Evolutionary conservation across 1,140 invertebrate species (phyloP), one percentile per base, ranked within the genome.

Genomic region (Aphidius ervi): DNA sequence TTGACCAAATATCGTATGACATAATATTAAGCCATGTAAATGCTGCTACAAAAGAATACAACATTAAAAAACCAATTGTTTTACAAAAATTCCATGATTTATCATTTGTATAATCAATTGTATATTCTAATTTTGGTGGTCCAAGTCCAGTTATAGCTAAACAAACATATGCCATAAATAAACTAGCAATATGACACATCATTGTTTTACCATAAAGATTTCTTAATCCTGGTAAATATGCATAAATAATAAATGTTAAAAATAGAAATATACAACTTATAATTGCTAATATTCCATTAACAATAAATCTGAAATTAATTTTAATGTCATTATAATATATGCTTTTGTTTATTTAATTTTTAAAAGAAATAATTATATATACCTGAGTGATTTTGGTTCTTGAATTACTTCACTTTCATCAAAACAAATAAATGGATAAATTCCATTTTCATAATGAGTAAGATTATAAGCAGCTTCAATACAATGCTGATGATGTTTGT

Each of bases 11-110:
- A 69, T 88, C 86, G 65, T 86, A 83, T 57, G 87, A 85, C 81
- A 89, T 87, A 43, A 87, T 81, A 68, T 85, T 86, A 68, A 90
- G 83, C 89, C 89, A 91, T 46, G 84, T 84, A 67, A 90, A 90
- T 10, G 87, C 78, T 1, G 85, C 81, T 46, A 89, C 71, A 66
- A 79, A 78, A 6, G 69, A 68, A 48, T 80, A 82, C 5, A 82
- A 67, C 59, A 74, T 71, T 6, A 67, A 45, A 55, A 49, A 64
- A 76, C 75, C 77, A 58, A 76, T 23, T 53, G 47, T 57, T 57
- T 63, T 64, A 49, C 76, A 79, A 43, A 65, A 31, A 7, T 4
- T 7, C n/a, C 5, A 42, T 46, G 6, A 43, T 48, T 6, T 5
- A 6, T 9, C 45, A 9, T 54, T 46, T 31, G 23, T 3, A 31